Conservation (phyloP, 1,140 invertebrate species). For the Gonioctena quinquepunctata region DNA sequence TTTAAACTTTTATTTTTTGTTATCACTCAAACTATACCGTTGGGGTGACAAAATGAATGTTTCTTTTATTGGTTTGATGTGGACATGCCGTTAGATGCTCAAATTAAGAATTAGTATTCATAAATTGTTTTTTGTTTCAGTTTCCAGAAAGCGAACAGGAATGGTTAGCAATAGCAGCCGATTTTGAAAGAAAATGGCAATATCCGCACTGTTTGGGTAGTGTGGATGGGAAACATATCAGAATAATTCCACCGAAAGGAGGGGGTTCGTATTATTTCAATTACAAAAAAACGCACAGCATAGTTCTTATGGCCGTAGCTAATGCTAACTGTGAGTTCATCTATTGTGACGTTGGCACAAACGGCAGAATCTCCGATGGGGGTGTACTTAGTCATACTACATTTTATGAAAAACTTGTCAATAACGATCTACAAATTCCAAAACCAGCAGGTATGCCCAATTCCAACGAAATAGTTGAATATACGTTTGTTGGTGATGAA, state of each 20-base stretch:
- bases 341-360: slow-evolving; percentile 14
- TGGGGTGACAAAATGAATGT: too few species aligned
- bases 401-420: slow-evolving; percentile 7
- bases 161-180: neutral
- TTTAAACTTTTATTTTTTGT: too few species aligned
- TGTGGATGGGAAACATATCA: slow-evolving; percentile 55
- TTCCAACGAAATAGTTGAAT: slow-evolving; percentile 15
- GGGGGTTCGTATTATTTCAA: slow-evolving; percentile 53
- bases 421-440: neutral
- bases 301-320: slow-evolving; percentile 53
- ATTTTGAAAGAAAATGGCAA: slow-evolving; percentile 16
- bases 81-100: too few species aligned
- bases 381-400: slow-evolving; percentile 4
- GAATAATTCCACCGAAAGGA: slow-evolving; percentile 39
- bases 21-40: too few species aligned
- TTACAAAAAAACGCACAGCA: slow-evolving; percentile 54
- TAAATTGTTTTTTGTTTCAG: neutral
- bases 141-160: neutral
- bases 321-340: slow-evolving; percentile 47
- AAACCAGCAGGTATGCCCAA: neutral
- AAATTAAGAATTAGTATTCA: too few species aligned
- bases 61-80: too few species aligned
- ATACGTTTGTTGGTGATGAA: slow-evolving; percentile 51
- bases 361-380: slow-evolving; percentile 18
- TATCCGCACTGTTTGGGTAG: slow-evolving; percentile 49